phyloP scores from a whole-genome alignment of 2,888 invertebrate genomes.

The Cryptus armator region DNA sequence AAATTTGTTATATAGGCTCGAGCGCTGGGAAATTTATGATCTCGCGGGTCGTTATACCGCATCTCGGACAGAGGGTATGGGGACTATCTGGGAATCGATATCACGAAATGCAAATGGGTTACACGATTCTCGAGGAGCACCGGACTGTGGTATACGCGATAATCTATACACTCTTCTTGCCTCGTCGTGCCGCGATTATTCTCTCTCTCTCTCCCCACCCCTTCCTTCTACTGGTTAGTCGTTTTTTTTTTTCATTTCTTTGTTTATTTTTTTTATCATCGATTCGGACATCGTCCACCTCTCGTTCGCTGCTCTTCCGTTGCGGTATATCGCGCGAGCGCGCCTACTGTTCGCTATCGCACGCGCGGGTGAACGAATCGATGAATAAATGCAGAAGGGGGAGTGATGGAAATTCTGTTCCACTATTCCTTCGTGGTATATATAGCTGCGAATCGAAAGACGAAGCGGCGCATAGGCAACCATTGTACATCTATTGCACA shows the following conservation, averaged over 20 bases:
- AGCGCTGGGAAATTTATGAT: slow-evolving; percentile 65
- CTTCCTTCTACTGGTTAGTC: too few relatives aligned
- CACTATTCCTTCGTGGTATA: background rate
- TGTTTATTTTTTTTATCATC: slow-evolving; percentile 30
- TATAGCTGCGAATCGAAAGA: background rate
- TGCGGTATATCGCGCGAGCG: slow-evolving; percentile 16
- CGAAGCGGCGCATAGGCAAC: background rate
- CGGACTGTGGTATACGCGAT: slow-evolving; percentile 51
- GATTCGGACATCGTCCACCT: slow-evolving; percentile 57
- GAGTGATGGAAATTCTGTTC: slow-evolving; percentile 52
- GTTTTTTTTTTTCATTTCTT: background rate
- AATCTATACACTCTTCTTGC: slow-evolving; percentile 53
- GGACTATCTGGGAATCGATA: slow-evolving; percentile 56
- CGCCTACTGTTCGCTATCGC: slow-evolving; percentile 42
- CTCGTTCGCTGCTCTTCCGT: slow-evolving; percentile 14
- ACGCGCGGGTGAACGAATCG: slow-evolving; percentile 54
- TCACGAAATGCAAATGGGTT: slow-evolving; percentile 66
- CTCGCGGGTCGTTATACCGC: slow-evolving; percentile 48
- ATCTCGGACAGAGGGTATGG: background rate
- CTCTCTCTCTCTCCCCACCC: too few relatives aligned
- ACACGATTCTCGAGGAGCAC: slow-evolving; percentile 50
- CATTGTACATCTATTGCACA: slow-evolving; percentile 44
- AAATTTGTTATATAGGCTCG: slow-evolving; percentile 27
- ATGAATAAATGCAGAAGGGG: slow-evolving; percentile 62
- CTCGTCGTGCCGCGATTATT: slow-evolving; percentile 19